phyloP scores from a whole-genome alignment of 2,113 vertebrate species.

The Odocoileus virginianus region DNA sequence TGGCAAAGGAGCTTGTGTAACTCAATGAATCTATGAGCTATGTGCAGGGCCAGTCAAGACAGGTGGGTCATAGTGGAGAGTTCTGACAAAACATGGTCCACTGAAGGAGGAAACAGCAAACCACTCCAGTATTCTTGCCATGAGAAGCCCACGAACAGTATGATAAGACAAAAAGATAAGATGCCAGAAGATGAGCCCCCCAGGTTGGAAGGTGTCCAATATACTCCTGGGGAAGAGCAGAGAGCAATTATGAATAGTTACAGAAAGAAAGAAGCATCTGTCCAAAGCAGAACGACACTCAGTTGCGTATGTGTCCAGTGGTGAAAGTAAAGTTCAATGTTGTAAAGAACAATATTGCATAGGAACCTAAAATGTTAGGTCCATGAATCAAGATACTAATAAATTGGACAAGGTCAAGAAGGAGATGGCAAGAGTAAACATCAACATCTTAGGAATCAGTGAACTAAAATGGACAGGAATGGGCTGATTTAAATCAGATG shows the following conservation, averaged over 20 bases:
- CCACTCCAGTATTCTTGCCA: background rate
- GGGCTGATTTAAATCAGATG: background rate
- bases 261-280: background rate
- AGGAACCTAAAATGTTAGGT: background rate
- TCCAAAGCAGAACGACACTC: background rate
- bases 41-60: background rate
- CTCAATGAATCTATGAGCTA: background rate
- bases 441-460: background rate
- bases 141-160: background rate
- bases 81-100: background rate
- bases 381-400: background rate
- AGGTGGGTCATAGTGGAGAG: background rate
- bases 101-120: background rate
- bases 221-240: background rate
- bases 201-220: background rate
- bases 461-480: background rate
- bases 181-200: background rate
- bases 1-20: background rate
- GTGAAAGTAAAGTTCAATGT: background rate
- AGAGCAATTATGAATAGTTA: background rate
- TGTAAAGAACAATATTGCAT: background rate
- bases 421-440: background rate
- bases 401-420: background rate
- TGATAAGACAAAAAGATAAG: background rate
- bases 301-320: background rate